Evolutionary conservation across 1,140 invertebrate species (phyloP).

Genomic region (Leucophenga varia): DNA sequence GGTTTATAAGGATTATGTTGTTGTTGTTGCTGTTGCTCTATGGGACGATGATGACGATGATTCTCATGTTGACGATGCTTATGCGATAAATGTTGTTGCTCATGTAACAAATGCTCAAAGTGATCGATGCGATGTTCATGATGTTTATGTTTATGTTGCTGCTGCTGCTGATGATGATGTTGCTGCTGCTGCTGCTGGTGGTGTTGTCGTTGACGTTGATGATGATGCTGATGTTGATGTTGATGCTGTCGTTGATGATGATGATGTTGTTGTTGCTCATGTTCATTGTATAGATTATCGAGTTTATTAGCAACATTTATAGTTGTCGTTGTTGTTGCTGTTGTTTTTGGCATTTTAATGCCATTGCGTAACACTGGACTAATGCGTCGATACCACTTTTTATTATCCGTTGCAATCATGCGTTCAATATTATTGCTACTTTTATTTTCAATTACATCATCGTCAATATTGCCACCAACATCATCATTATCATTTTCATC

Average conservation of each 20-base stretch:
- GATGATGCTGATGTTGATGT: slow-evolving; percentile 1
- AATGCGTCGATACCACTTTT: slow-evolving; percentile 40
- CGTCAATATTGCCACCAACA: background rate
- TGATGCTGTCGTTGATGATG: slow-evolving; percentile 16
- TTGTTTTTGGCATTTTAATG: slow-evolving; percentile 23
- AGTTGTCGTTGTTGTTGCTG: slow-evolving; percentile 8
- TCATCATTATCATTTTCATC: slow-evolving; percentile 1
- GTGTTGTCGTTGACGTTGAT: background rate
- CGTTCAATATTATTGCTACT: slow-evolving; percentile 27
- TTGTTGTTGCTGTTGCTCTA: slow-evolving; percentile 4
- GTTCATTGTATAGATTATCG: too few species aligned
- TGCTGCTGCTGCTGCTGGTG: slow-evolving; percentile 13
- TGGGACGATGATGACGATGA: background rate
- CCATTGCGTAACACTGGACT: slow-evolving; percentile 43
- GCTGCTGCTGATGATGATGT: slow-evolving; percentile 13
- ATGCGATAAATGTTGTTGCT: background rate
- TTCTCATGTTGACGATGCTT: background rate
- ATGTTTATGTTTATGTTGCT: slow-evolving; percentile 1
- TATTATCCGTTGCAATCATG: slow-evolving; percentile 35
- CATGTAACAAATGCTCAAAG: too few species aligned
- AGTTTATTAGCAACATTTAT: background rate
- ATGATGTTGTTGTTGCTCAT: slow-evolving; percentile 18
- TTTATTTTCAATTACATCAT: slow-evolving; percentile 22
- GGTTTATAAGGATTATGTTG: background rate
- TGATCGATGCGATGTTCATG: too few species aligned